Base-by-base conservation (phyloP, 2,888 invertebrate genomes). In the Philereme transversata region DNA sequence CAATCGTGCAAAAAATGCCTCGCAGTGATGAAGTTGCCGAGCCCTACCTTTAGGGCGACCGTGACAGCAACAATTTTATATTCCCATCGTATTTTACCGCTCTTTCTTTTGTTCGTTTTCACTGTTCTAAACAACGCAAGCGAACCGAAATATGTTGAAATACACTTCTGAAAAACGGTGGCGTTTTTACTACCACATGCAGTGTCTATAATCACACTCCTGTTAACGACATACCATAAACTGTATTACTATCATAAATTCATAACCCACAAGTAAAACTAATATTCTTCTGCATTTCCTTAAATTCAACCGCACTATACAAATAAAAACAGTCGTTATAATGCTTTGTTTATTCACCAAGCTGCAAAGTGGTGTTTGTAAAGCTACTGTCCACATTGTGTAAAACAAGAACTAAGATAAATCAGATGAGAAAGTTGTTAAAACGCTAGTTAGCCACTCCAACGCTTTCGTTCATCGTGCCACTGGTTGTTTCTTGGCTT, bases 61-160 rank as follows among this genome's bases (percentile, higher is more conserved):
- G 51, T 57, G 57, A 68, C 65, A 60, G 53, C 34, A 52, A 50
- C 52, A 45, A 22, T 58, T 49, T 22, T 36, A 9, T 65, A 67
- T 71, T 74, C 71, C 68, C 75, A 74, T 69, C 6, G 40, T n/a
- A 71, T 56, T 22, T 51, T 46, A 22, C 45, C 43, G 58, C 66
- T 55, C 71, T 75, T 75, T 76, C 72, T 64, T 64, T 9, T 9
- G 7, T 7, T 33, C 7, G 40, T 40, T 40, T 40, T 40, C 8
- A 40, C 8, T 8, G 40, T 40, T 22, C 22, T 22, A 22, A 22
- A 22, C 22, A 22, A 22, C 22, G 22, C 22, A 2, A 22, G 22
- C 22, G 3, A 22, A 22, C 22, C 22, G 22, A 22, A 22, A 1
- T 22, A 22, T 22, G 22, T 22, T 22, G 22, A 22, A 22, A 22